Evolutionary conservation across 2,888 invertebrate genomes (phyloP), one percentile per base, ranked within the genome.

Genomic region (Tetranychus truncatus): DNA sequence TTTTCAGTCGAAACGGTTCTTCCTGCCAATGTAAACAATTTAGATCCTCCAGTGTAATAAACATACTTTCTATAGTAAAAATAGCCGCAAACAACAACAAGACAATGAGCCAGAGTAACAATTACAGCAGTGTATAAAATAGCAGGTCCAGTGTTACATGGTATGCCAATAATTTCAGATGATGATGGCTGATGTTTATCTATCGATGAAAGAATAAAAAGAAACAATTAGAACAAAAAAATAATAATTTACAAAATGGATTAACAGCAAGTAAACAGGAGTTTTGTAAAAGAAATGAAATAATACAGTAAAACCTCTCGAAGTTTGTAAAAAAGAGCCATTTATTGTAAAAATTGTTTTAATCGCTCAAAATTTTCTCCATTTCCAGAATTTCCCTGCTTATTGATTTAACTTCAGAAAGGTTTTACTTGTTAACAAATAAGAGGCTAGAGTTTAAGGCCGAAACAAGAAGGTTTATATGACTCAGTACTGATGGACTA

Each of bases 81-180:
- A 72, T 77, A 79, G 8, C 76, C 79, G 11, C 78, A 78, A 5
- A 76, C 72, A 9, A 77, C 71, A 3, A 79, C 76, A 3, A 75
- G 71, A 34, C 78, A 75, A 66, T 79, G 79, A 6, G 78, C 75
- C 15, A 79, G 24, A n/a, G 79, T 78, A 11, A 79, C 74, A 6
- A 78, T 77, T 20, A 78, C 75, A 1, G 79, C 78, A 15, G 79
- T 79, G 6, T 77, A 78, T 8, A 79, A 77, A 15, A 79, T 78
- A 9, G 78, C 78, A 6, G 79, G 76, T 18, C 79, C 77, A 7
- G 78, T 78, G 8, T 78, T 78, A 71, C 79, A 79, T 6, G 77
- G 72, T 5, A 45, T 45, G 45, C 69, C 20, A 20, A 69, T 69
- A 11, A 24, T 20, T 24, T 69, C 69, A 11, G 69, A 55, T 55